phyloP scores from a whole-genome alignment of 2,888 invertebrate species.

The Epicampocera succincta region DNA sequence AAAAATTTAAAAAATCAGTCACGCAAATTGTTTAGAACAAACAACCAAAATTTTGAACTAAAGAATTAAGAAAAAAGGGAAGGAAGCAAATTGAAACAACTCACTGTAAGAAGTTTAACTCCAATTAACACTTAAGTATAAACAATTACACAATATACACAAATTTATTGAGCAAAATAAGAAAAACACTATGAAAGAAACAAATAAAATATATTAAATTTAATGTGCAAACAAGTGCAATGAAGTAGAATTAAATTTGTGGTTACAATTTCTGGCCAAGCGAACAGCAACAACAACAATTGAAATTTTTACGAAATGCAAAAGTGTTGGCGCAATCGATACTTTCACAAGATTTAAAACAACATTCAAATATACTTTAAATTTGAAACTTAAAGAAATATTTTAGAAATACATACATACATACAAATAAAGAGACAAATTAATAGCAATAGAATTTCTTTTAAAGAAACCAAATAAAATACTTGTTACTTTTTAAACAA shows the following conservation, averaged over 20 bases:
- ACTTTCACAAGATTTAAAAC: conserved; percentile 19
- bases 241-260: conserved; percentile 54
- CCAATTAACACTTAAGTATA: conserved; percentile 73
- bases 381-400: not conserved
- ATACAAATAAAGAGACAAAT: conserved; percentile 40
- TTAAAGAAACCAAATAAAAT: conserved; percentile 55
- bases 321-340: conserved; percentile 40
- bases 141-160: conserved; percentile 47
- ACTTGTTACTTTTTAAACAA: conserved; percentile 71
- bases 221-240: conserved; percentile 41
- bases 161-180: conserved; percentile 9
- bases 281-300: conserved; percentile 22
- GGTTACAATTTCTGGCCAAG: conserved; percentile 24
- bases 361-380: conserved; percentile 35
- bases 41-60: not conserved
- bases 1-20: conserved; percentile 3
- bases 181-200: not conserved
- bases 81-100: conserved; percentile 56
- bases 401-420: no score
- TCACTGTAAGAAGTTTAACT: conserved; percentile 78
- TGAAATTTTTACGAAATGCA: conserved; percentile 18
- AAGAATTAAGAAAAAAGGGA: conserved; percentile 28
- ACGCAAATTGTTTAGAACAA: conserved; percentile 41
- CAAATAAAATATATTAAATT: conserved; percentile 37
- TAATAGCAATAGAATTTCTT: conserved; percentile 68